Evolutionary conservation across 2,797 vertebrate species (phyloP).

Genomic region (Hydrocynus forskahlii): DNA sequence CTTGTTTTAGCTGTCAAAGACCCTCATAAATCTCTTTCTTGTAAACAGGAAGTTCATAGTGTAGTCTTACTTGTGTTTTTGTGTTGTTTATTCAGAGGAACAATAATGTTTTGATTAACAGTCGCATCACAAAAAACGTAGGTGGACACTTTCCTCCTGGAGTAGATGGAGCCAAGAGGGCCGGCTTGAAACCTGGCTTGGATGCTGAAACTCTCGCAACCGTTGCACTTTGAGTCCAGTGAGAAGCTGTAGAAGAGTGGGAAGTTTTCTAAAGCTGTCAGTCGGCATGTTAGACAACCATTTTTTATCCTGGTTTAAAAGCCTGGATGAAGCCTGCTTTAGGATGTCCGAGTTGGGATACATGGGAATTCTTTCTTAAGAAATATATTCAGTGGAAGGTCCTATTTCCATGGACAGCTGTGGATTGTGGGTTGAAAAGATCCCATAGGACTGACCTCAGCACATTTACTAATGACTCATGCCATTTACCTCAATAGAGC

Average conservation of each 20-base stretch:
- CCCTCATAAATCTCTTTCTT: background rate
- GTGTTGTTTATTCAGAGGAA: background rate
- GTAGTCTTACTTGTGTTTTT: background rate
- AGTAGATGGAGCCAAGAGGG: background rate
- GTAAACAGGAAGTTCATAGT: background rate
- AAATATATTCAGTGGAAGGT: slow-evolving; percentile 28
- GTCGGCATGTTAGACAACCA: background rate
- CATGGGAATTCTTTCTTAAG: background rate
- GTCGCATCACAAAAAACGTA: background rate
- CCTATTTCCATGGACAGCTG: slow-evolving; percentile 28
- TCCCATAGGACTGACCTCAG: slow-evolving; percentile 37
- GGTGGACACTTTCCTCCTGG: background rate
- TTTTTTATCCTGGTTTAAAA: background rate
- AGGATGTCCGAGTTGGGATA: slow-evolving; percentile 1
- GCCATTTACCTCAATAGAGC: slow-evolving; percentile 31
- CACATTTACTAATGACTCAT: slow-evolving; percentile 40
- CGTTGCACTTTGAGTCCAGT: background rate
- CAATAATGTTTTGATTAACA: background rate
- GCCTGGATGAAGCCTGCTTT: background rate
- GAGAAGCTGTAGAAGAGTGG: background rate
- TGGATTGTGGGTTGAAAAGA: slow-evolving; percentile 37
- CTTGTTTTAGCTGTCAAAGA: background rate
- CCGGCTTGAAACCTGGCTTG: background rate
- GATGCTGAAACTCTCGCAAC: background rate
- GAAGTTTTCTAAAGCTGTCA: background rate